Evolutionary conservation across 1,140 invertebrate species (phyloP), one percentile per base, ranked within the genome.

Genomic region (Heliothis subflexa): DNA sequence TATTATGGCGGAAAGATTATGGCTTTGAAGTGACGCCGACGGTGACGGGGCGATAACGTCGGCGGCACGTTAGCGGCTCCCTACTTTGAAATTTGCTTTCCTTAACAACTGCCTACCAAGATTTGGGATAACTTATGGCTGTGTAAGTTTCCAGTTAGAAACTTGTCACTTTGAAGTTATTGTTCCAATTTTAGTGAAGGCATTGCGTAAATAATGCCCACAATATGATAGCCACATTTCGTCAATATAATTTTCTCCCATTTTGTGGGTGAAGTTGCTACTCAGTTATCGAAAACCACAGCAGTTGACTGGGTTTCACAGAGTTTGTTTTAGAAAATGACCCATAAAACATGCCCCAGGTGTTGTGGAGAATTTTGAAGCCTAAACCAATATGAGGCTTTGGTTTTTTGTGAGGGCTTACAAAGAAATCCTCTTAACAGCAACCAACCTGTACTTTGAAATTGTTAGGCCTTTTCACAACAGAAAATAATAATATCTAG

Each of bases 1-100:
- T 59, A 59, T 73, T 73, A 73, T 73, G 52, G 71, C 40, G 40
- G 52, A 61, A 61, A 59, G 71, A 73, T 73, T 73, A 73, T 73
- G 54, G 33, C 40, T 73, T 55, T 55, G 28, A 57, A 57, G 52
- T 66, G 62, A 66, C 62, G 62, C 16, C 40, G 66, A 70, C 52
- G 52, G 71, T 47, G 52, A 59, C 33, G 52, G 40, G 16, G 33
- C 71, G 71, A 73, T 73, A 73, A 73, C 71, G 71, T 73, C 21
- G 11, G 28, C 52, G 11, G 52, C 52, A 33, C 52, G 71, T 73
- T 59, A 73, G 71, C 45, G 25, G 52, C 40, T 52, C 66, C 66
- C 66, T 28, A 50, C 66, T 70, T 70, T 25, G 66, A 70, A 70
- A 70, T 70, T 70, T 70, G 66, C 66, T 18, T 62, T 50, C 11